A percentile compares a stretch with the other conserved stretches of the same genome.
Conservation (phyloP, 2,113 vertebrate species). For the Amazona vittata region DNA sequence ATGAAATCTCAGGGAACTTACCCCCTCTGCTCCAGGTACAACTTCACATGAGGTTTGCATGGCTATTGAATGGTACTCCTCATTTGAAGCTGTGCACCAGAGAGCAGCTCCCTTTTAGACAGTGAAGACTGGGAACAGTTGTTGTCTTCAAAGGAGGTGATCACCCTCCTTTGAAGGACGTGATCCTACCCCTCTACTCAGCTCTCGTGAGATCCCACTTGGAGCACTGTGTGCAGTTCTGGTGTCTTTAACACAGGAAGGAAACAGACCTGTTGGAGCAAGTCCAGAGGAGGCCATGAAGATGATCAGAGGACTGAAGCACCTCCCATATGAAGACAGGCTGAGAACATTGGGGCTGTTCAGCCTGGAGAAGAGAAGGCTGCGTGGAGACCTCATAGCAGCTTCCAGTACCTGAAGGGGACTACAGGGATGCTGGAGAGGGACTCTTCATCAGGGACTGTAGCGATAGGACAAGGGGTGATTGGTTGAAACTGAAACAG, state of each 20-base stretch:
- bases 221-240: background rate
- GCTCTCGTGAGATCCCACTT: background rate
- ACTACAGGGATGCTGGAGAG: background rate
- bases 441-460: background rate
- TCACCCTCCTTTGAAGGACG: background rate
- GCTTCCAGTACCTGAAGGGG: background rate
- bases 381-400: background rate
- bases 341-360: background rate
- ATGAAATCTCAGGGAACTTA: background rate
- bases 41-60: fast-evolving
- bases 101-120: background rate
- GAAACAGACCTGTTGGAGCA: background rate
- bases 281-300: background rate
- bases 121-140: background rate
- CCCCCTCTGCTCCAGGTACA: background rate
- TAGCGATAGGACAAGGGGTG: background rate
- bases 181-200: background rate
- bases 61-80: background rate
- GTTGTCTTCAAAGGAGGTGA: background rate
- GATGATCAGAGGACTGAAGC: background rate
- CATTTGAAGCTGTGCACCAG: background rate
- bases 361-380: background rate
- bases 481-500: background rate
- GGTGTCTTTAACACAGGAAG: background rate
- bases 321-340: background rate